Evolutionary conservation across 2,113 vertebrate species (phyloP).

Genomic region (Hemichromis elongatus): DNA sequence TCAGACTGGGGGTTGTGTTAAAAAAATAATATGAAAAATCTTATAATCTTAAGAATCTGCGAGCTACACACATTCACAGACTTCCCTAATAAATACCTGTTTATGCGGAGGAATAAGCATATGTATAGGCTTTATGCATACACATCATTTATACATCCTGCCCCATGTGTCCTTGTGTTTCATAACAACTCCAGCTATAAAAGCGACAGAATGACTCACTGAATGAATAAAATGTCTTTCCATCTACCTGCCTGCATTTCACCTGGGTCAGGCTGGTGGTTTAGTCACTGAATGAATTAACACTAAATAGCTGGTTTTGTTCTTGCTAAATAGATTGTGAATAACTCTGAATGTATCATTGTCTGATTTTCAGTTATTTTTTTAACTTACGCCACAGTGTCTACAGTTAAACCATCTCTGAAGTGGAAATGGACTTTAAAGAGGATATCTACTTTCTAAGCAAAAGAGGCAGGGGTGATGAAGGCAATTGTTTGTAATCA

Average conservation of each 20-base stretch:
- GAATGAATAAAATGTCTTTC: background rate
- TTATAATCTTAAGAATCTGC: background rate
- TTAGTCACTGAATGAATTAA: background rate
- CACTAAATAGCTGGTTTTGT: background rate
- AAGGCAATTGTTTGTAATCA: conserved; percentile 40
- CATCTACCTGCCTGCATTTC: background rate
- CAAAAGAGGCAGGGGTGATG: background rate
- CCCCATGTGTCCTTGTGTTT: background rate
- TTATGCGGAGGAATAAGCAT: background rate
- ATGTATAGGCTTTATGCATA: background rate
- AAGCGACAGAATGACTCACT: background rate
- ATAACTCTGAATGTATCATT: background rate
- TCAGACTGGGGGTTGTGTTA: background rate
- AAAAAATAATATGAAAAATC: background rate
- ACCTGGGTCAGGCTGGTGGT: background rate
- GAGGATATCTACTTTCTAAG: background rate
- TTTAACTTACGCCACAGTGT: background rate
- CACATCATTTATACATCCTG: background rate
- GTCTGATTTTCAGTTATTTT: background rate
- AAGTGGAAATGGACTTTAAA: background rate
- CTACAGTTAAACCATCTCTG: background rate
- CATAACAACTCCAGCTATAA: background rate
- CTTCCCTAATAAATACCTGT: background rate
- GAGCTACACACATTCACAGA: background rate
- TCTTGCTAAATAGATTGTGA: background rate